Conservation (phyloP, 2,113 vertebrate genomes). For the Chinchilla lanigera region DNA sequence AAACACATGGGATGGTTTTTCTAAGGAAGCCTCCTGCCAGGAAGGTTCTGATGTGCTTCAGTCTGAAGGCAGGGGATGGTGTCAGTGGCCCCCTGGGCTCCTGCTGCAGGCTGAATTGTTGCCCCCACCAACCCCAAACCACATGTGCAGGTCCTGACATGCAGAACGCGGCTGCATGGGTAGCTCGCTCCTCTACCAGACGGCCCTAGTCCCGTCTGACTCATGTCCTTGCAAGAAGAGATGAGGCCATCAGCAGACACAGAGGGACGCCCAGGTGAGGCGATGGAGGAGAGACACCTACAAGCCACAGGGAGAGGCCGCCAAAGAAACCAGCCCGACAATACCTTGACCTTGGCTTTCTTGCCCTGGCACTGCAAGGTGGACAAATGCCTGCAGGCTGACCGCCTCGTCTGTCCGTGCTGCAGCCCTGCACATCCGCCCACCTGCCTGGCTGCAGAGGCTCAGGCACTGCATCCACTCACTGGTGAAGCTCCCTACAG, state of each 20-base stretch:
- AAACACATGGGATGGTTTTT: background rate
- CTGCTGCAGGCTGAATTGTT: background rate
- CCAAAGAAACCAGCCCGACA: background rate
- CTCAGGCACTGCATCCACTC: background rate
- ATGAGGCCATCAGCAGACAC: background rate
- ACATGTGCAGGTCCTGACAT: background rate
- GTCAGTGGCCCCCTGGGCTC: too few species aligned
- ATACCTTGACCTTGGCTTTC: background rate
- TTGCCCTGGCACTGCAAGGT: background rate
- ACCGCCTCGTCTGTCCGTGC: background rate
- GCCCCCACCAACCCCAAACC: background rate
- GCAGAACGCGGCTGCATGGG: background rate
- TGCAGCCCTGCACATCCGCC: fast-evolving
- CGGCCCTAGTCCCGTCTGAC: background rate
- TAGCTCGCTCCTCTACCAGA: background rate
- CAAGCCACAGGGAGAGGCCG: background rate
- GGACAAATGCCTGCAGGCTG: background rate
- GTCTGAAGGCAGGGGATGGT: background rate
- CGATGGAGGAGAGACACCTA: background rate
- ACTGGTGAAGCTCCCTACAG: background rate
- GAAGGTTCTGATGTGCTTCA: background rate
- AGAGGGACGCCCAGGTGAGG: background rate
- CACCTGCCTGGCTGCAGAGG: background rate
- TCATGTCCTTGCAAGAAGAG: background rate
- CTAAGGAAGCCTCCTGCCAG: background rate